Evolutionary conservation across 2,888 invertebrate genomes (phyloP), one percentile per base, ranked within the genome.

Genomic region (Erannis defoliaria): DNA sequence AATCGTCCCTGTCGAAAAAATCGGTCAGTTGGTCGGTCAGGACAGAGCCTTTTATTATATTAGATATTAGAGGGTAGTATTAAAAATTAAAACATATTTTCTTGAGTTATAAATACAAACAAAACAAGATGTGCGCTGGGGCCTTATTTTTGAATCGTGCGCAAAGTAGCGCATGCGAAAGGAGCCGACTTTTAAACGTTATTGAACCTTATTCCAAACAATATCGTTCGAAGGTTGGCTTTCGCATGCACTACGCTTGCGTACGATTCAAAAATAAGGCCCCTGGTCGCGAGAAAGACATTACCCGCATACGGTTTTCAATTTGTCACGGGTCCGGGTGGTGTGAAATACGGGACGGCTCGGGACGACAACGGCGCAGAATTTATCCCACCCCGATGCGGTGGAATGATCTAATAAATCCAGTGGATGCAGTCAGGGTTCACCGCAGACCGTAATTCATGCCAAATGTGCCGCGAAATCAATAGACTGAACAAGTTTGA

Each of bases 391-490:
- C 84, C 84, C 81, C 83, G 87, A 83, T 86, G 87, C 78, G 81
- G 85, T 82, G 78, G 82, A 87, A 86, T 85, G 86, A 86, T 86
- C 86, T 88, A 88, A 90, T 90, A 91, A 92, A 91, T 92, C 84
- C 83, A 76, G 75, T 78, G 84, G 84, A 83, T 80, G 84, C 80
- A 83, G 86, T 87, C 86, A 85, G 80, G 82, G 84, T 85, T 83
- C 85, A 85, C 86, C 87, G 82, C 89, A 85, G 80, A 66, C 75
- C 67, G 85, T 92, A 90, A 89, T 82, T 91, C 88, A 86, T 72
- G 82, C 68, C 80, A 90, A 89, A 91, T 91, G 91, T 86, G 77
- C 88, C 90, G 89, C 88, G 90, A 91, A 91, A 91, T 92, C 90
- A 89, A 91, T 89, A 90, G 84, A 86, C 81, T 80, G 82, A 55